These are phyloP conservation scores for Scaeva pyrastri DNA, from an alignment of 2,888 invertebrate species.

Conservation along the genomic window DNA sequence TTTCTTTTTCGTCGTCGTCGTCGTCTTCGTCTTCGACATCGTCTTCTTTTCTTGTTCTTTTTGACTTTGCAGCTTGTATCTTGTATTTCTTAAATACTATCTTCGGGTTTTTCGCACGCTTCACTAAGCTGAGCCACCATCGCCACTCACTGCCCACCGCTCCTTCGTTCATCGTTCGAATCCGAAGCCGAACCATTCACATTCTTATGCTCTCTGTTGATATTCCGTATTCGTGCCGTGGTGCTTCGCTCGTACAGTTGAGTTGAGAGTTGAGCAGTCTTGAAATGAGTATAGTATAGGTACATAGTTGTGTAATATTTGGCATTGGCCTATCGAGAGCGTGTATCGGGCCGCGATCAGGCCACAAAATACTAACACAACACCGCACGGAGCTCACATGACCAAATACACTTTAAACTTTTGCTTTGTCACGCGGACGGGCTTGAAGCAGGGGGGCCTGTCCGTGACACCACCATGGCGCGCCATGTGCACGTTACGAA, in stretches of 20 bases:
- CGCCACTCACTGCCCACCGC: neutral
- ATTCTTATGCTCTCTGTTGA: conserved; percentile 56
- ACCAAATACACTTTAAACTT: conserved; percentile 44
- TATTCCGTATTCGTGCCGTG: conserved; percentile 51
- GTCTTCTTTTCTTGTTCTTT: too few relatives aligned
- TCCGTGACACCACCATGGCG: conserved; percentile 27
- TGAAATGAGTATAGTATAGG: neutral
- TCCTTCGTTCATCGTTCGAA: neutral
- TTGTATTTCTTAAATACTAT: conserved; percentile 5
- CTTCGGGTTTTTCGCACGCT: conserved; percentile 17
- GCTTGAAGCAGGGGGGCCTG: conserved; percentile 5
- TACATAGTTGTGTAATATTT: conserved; percentile 72
- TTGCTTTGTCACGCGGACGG: conserved; percentile 7
- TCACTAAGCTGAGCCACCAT: conserved; percentile 17
- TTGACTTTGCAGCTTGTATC: conserved; percentile 1
- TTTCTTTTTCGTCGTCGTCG: too few relatives aligned
- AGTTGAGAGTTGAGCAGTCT: neutral
- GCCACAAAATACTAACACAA: conserved; percentile 18
- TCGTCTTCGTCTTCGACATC: too few relatives aligned
- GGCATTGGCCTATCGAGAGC: conserved; percentile 68
- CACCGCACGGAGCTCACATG: conserved; percentile 34
- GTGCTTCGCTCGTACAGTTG: conserved; percentile 19
- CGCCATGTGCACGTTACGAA: conserved; percentile 61
- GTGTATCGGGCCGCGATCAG: conserved; percentile 28
- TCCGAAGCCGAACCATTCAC: conserved; percentile 15